Conservation (phyloP, 2,888 invertebrate genomes). For the Synanthedon tipuliformis region DNA sequence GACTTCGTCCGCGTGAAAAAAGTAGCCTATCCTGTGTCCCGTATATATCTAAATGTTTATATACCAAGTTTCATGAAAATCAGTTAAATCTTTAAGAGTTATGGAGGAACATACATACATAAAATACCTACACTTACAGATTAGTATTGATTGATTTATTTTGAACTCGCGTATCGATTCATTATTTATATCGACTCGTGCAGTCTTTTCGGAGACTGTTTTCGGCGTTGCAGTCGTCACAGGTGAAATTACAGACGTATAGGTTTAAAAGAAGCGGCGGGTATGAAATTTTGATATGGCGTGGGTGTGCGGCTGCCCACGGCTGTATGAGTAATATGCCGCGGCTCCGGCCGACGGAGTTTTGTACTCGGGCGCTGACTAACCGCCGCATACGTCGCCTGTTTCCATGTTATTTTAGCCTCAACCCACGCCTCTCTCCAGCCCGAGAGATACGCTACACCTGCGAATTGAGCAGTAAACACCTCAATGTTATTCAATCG, state of each 20-base stretch:
- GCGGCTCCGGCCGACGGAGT: slow-evolving; percentile 19
- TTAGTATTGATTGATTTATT: too few species aligned
- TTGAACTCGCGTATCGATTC: too few species aligned
- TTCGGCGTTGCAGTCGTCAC: not conserved
- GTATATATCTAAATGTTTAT: too few species aligned
- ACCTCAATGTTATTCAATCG: slow-evolving; percentile 59
- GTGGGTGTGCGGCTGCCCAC: slow-evolving; percentile 52
- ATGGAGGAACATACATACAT: too few species aligned
- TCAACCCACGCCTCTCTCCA: slow-evolving; percentile 44
- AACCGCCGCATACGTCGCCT: slow-evolving; percentile 33
- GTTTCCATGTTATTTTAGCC: slow-evolving; percentile 58
- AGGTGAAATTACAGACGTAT: not conserved
- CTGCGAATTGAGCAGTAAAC: slow-evolving; percentile 51
- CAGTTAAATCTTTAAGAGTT: too few species aligned
- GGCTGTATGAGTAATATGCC: slow-evolving; percentile 53
- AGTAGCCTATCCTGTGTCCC: too few species aligned
- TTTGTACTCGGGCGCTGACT: slow-evolving; percentile 48
- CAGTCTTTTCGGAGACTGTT: not conserved
- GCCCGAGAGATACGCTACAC: slow-evolving; percentile 48
- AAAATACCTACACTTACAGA: too few species aligned
- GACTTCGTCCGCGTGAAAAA: too few species aligned
- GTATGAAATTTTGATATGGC: slow-evolving; percentile 61
- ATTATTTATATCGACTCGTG: not conserved
- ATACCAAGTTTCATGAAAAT: too few species aligned
- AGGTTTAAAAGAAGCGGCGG: slow-evolving; percentile 47